A percentile compares a stretch with the other conserved stretches of the same genome.
phyloP scores from a whole-genome alignment of 2,797 vertebrate species.

The Xiphophorus birchmanni region DNA sequence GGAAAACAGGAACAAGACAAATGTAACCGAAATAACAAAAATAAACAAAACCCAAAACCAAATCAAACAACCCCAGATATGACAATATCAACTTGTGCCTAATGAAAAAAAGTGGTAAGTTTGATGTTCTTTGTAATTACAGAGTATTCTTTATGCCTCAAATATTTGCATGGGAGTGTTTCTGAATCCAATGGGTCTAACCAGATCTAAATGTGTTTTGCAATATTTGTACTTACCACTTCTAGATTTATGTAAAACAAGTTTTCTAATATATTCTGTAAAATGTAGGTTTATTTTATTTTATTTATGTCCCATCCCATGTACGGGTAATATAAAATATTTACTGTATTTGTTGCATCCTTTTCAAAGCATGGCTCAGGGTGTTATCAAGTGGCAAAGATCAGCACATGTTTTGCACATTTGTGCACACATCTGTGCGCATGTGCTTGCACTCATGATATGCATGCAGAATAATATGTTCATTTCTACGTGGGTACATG shows the following conservation, averaged over 20 bases:
- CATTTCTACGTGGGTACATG: constrained; percentile 45
- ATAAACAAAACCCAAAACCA: too few relatives aligned
- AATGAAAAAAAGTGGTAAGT: not conserved
- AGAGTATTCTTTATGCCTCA: not conserved
- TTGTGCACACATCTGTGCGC: not conserved
- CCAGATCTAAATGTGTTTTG: not conserved
- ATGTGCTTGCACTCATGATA: constrained; percentile 8
- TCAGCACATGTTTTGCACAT: not conserved
- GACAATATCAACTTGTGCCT: not conserved
- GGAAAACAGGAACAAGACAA: too few relatives aligned
- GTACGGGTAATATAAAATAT: not conserved
- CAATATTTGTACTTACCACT: not conserved
- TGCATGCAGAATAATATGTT: constrained; percentile 2
- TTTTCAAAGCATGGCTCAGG: not conserved
- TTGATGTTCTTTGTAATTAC: not conserved
- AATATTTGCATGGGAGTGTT: not conserved
- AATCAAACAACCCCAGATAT: too few relatives aligned
- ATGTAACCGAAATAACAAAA: too few relatives aligned
- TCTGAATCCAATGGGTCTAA: not conserved
- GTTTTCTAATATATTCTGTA: not conserved
- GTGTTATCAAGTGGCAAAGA: not conserved
- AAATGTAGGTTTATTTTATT: not conserved
- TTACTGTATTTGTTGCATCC: not conserved
- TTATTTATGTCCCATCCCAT: not conserved
- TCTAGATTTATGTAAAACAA: not conserved